Evolutionary conservation across 2,888 invertebrate species (phyloP), one percentile per base, ranked within the genome.

Genomic region (Campoletis raptor): DNA sequence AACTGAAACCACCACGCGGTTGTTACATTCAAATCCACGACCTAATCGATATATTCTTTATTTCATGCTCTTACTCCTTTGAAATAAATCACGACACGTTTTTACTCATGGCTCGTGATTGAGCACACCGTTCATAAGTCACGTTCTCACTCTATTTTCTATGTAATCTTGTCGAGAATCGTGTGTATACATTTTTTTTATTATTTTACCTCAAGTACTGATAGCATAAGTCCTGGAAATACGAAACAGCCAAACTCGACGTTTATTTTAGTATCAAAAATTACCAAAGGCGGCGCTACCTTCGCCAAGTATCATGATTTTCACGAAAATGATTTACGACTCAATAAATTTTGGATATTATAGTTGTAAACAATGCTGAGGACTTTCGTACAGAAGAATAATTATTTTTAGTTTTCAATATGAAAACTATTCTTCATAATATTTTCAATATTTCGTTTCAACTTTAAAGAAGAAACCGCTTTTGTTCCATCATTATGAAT

Each of bases 1-100:
- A 78, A 66, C 7, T 57, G n/a, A n/a, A 45, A 74, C 69, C 57
- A n/a, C 57, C 4, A 57, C 85, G 84, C 85, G 87, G 74, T 84
- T 30, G 30, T 30, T 87, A 70, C 52, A 86, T 89, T 88, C 86
- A 84, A 88, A 88, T 87, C 79, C 57, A 37, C 83, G 12, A n/a
- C 36, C 54, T 21, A 66, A 87, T 82, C 78, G 81, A 80, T 86
- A 30, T 61, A 5, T 57, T 57, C n/a, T 18, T 61, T 24, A 54
- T 74, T 54, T 61, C 37, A 73, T 36, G 18, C 3, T 30, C 21
- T 37, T 21, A 12, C 21, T 37, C 21, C 24, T 18, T 15, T 12
- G 15, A 2, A 15, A 70, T 48, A 48, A 15, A 40, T 30, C 40
- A 18, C 54, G 73, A n/a, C 21, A 15, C 42, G 15, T 74, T 74